Percentiles rank a stretch among this genome's conserved stretches.
phyloP scores from a whole-genome alignment of 2,888 invertebrate genomes.

The Platycnemis pennipes region DNA sequence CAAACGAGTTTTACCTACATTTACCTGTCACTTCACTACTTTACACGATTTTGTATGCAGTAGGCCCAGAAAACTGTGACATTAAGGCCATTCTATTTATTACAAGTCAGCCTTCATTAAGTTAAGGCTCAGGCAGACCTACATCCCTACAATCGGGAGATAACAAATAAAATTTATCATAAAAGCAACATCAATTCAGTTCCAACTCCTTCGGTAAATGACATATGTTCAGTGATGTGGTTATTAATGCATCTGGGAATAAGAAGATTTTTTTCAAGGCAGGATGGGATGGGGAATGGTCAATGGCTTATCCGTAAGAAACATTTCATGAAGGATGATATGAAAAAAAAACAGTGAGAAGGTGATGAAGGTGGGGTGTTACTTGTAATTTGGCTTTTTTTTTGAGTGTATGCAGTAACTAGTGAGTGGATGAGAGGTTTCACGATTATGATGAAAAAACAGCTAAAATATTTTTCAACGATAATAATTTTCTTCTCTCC shows the following conservation, averaged over 20 bases:
- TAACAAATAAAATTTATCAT: slow-evolving; percentile 37
- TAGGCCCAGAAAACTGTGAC: slow-evolving; percentile 55
- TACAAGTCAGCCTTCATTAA: slow-evolving; percentile 56
- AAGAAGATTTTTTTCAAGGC: slow-evolving; percentile 55
- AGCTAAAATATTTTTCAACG: slow-evolving; percentile 66
- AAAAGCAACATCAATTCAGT: slow-evolving; percentile 62
- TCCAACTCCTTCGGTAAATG: slow-evolving; percentile 44
- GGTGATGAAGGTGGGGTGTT: slow-evolving; percentile 45
- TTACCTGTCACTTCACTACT: slow-evolving; percentile 34
- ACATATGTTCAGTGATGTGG: slow-evolving; percentile 1
- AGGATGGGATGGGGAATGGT: slow-evolving; percentile 49
- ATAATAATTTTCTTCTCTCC: slow-evolving; percentile 26
- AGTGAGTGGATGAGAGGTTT: slow-evolving; percentile 63
- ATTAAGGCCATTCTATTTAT: slow-evolving; percentile 61
- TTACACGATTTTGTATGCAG: slow-evolving; percentile 47
- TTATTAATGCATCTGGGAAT: slow-evolving; percentile 24
- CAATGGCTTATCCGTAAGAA: slow-evolving; percentile 26
- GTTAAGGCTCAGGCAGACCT: slow-evolving; percentile 65
- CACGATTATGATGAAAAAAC: slow-evolving; percentile 52
- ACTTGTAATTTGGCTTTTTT: neutral
- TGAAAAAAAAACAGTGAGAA: slow-evolving; percentile 14
- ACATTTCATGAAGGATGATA: slow-evolving; percentile 52
- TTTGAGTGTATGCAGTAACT: slow-evolving; percentile 64
- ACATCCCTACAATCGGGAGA: slow-evolving; percentile 42
- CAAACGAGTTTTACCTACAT: slow-evolving; percentile 4